Conservation (phyloP, 2,113 vertebrate genomes). For the Sebastes fasciatus region DNA sequence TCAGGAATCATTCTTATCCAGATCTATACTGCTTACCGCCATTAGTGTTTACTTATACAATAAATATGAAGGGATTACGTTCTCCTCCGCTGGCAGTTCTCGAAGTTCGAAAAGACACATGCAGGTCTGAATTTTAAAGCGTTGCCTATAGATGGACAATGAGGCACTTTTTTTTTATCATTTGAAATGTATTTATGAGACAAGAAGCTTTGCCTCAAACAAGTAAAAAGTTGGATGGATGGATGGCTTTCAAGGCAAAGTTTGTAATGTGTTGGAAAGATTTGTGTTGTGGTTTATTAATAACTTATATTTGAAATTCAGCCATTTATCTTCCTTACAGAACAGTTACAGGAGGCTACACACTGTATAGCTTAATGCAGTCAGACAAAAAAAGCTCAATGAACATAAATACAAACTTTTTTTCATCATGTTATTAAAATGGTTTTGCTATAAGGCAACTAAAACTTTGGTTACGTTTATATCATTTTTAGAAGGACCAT, state of each 20-base stretch:
- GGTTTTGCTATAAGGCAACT: background rate
- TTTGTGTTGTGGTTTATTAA: background rate
- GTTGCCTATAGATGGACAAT: background rate
- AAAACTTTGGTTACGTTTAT: background rate
- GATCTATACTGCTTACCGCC: constrained; percentile 61
- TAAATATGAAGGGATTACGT: constrained; percentile 53
- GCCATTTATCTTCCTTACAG: background rate
- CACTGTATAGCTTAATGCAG: background rate
- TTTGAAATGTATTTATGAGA: background rate
- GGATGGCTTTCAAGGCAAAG: background rate
- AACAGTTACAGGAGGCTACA: background rate
- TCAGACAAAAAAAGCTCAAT: background rate
- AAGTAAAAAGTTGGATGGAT: background rate
- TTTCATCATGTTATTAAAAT: background rate
- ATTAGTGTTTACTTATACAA: constrained; percentile 65
- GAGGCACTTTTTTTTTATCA: background rate
- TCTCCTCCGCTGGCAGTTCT: constrained; percentile 37
- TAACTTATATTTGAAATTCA: background rate
- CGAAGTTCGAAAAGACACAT: constrained; percentile 37
- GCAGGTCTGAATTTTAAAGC: background rate
- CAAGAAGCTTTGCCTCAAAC: background rate
- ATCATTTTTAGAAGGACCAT: background rate
- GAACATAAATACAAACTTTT: background rate
- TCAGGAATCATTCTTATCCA: constrained; percentile 62
- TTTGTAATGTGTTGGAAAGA: background rate